phyloP scores from a whole-genome alignment of 2,888 invertebrate genomes.

The Netelia inedita region DNA sequence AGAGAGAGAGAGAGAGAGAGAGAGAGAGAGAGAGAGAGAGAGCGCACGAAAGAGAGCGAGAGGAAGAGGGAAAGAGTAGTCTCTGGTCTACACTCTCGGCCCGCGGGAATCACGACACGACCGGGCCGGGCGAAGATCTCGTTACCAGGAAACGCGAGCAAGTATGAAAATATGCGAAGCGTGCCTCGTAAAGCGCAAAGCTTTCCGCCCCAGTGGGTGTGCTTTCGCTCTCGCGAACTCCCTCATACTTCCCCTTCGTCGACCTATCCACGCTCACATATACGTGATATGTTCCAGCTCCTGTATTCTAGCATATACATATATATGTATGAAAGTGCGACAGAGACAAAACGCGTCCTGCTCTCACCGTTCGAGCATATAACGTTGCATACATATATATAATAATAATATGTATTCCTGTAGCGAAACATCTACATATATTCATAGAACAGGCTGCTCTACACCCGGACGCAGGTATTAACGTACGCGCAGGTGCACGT shows the following conservation, averaged over 20 bases:
- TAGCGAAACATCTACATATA: conserved; percentile 45
- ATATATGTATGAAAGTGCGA: conserved; percentile 24
- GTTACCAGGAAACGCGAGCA: conserved; percentile 67
- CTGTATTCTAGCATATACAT: not conserved
- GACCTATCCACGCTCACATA: not conserved
- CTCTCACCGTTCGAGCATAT: conserved; percentile 18
- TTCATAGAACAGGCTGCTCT: conserved; percentile 12
- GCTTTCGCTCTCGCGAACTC: conserved; percentile 52
- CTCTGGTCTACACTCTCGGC: conserved; percentile 56
- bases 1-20: conserved; percentile 4
- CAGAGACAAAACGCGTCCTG: conserved; percentile 38
- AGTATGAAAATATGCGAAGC: conserved; percentile 71
- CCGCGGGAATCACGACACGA: conserved; percentile 63
- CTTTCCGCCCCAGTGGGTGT: conserved; percentile 63
- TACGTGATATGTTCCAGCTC: conserved; percentile 1
- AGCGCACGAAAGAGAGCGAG: not conserved
- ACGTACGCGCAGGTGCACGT: conserved; percentile 60
- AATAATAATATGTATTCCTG: conserved; percentile 8
- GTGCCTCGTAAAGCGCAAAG: conserved; percentile 65
- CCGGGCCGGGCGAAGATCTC: conserved; percentile 62
- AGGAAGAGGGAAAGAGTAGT: not conserved
- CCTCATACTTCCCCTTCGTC: conserved; percentile 21
- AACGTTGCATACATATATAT: conserved; percentile 7
- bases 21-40: not conserved
- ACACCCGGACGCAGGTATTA: conserved; percentile 50